Percentiles rank a stretch among this genome's conserved stretches.
Evolutionary conservation across 1,140 invertebrate species (phyloP).

Genomic region (Alviniconcha marisindica): DNA sequence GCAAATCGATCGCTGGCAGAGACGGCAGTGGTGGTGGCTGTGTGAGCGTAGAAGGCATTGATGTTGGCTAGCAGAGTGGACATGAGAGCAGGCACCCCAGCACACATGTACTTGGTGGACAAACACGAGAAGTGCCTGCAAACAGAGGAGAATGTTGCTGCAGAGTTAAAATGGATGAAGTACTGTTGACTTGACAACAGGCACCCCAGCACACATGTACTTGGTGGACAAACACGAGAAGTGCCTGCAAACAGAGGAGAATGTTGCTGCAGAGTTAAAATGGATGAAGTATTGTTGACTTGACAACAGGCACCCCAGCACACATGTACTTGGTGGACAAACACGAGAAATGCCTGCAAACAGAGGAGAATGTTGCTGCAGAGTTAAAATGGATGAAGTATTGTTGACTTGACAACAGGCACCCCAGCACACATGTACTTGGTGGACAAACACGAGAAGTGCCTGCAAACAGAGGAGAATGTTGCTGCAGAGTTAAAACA

Average conservation of each 20-base stretch:
- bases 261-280: no score
- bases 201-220: slow-evolving; percentile 98
- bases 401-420: slow-evolving; percentile 99
- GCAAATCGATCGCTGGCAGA: slow-evolving; percentile 99
- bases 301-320: slow-evolving; percentile 98
- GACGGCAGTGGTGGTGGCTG: slow-evolving; percentile 94
- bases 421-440: slow-evolving; percentile 99
- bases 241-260: slow-evolving; percentile 86
- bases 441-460: slow-evolving; percentile 99
- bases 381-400: no score
- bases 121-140: slow-evolving; percentile 98
- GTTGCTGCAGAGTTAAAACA: no score
- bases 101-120: slow-evolving; percentile 99
- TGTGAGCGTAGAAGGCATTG: slow-evolving; percentile 99
- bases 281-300: no score
- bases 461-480: slow-evolving; percentile 83
- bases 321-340: slow-evolving; percentile 99
- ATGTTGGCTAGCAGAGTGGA: slow-evolving; percentile 99
- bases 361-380: no score
- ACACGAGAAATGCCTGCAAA: slow-evolving; percentile 96
- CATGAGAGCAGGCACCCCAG: slow-evolving; percentile 99
- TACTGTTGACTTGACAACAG: slow-evolving; percentile 99
- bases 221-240: slow-evolving; percentile 99
- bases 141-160: no score
- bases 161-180: no score